Conservation (phyloP, 1,140 invertebrate species). For the Drosophila littoralis region DNA sequence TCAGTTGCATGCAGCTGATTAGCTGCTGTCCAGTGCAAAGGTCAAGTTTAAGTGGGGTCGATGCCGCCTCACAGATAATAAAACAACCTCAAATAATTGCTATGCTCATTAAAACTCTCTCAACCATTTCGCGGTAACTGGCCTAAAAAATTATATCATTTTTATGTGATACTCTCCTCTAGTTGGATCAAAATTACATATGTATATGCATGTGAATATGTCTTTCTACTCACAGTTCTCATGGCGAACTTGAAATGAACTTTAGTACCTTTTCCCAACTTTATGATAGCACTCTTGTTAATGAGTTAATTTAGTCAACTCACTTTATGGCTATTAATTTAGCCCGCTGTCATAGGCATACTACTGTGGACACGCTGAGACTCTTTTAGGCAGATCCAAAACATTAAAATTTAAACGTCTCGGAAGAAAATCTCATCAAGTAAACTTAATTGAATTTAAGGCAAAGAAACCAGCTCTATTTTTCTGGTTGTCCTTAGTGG, state of each 20-base stretch:
- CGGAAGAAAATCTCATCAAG: neutral
- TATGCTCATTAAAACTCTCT: neutral
- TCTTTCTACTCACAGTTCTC: neutral
- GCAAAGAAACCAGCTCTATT: neutral
- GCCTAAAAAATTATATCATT: neutral
- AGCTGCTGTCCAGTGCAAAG: constrained; percentile 39
- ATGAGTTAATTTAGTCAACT: constrained; percentile 49
- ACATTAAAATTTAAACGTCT: constrained; percentile 13
- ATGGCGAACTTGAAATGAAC: neutral
- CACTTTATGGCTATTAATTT: constrained; percentile 45
- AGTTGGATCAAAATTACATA: neutral
- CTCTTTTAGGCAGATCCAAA: neutral
- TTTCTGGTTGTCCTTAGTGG: no score
- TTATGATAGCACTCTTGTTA: constrained; percentile 38
- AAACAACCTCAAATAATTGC: neutral
- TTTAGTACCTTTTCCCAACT: constrained; percentile 30
- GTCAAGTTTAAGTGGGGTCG: constrained; percentile 21
- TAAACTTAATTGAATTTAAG: neutral
- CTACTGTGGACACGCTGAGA: neutral
- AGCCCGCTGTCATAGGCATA: constrained; percentile 1
- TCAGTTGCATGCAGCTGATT: constrained; percentile 67
- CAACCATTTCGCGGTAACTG: neutral
- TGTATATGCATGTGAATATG: neutral
- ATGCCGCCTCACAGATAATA: neutral
- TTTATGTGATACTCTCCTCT: neutral